phyloP scores from a whole-genome alignment of 2,113 vertebrate species.

The Lamprotornis superbus region DNA sequence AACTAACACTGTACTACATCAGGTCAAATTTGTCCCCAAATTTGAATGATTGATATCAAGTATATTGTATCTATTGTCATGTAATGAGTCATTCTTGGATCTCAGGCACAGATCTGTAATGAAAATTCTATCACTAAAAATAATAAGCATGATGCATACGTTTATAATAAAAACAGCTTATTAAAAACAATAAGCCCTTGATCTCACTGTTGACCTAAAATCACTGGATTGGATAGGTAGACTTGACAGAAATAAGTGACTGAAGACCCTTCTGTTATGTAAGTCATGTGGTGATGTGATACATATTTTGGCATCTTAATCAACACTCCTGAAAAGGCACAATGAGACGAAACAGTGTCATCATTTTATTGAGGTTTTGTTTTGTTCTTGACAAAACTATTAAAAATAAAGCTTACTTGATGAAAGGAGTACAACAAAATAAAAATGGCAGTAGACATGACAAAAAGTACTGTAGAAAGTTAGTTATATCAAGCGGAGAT shows the following conservation, averaged over 20 bases:
- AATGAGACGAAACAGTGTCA: neutral
- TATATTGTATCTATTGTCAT: neutral
- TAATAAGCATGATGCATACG: neutral
- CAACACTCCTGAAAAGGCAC: neutral
- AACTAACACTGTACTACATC: neutral
- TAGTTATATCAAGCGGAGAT: neutral
- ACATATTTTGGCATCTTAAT: neutral
- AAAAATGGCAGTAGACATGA: neutral
- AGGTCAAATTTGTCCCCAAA: neutral
- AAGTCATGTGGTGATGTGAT: neutral
- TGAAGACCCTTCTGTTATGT: neutral
- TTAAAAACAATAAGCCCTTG: neutral
- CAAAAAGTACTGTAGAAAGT: neutral
- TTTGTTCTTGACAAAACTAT: neutral
- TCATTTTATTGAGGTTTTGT: neutral
- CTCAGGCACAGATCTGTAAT: neutral
- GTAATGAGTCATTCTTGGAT: neutral
- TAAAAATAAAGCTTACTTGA: neutral
- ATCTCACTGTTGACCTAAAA: neutral
- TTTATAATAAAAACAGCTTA: neutral
- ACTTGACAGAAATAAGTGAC: neutral
- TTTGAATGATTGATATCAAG: neutral
- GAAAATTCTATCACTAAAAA: neutral
- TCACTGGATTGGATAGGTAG: neutral
- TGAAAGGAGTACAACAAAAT: neutral